Conservation (phyloP, 2,888 invertebrate species). For the Clitarchus hookeri region DNA sequence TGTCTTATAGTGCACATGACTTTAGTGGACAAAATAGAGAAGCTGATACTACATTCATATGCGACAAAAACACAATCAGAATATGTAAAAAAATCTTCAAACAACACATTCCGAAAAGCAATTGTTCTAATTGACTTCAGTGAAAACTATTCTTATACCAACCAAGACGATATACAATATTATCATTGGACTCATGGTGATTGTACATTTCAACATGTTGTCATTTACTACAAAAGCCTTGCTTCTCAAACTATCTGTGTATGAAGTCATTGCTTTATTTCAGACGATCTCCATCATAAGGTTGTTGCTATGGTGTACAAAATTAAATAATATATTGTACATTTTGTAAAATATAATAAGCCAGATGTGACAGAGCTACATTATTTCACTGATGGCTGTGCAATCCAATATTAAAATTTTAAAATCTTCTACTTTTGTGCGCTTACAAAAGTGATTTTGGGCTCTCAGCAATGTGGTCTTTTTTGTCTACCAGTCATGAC, state of each 20-base stretch:
- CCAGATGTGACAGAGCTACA: not conserved
- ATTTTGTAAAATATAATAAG: not conserved
- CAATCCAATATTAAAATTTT: not conserved
- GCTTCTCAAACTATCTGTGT: not conserved
- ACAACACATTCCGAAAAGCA: not conserved
- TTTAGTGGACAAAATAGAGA: conserved; percentile 8
- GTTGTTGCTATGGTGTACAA: not conserved
- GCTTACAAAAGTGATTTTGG: not conserved
- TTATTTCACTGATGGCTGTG: conserved; percentile 8
- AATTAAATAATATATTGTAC: not conserved
- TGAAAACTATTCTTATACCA: not conserved
- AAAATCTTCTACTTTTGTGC: not conserved
- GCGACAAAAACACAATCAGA: not conserved
- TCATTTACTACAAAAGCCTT: not conserved
- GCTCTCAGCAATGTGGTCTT: not conserved
- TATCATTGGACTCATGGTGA: not conserved
- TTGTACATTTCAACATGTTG: not conserved
- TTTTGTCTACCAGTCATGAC: not conserved
- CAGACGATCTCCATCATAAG: not conserved
- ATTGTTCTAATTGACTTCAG: not conserved
- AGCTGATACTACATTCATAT: not conserved
- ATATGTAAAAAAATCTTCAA: not conserved
- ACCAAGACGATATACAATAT: not conserved
- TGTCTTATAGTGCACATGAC: not conserved
- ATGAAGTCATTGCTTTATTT: not conserved